Evolutionary conservation across 2,888 invertebrate genomes (phyloP), one percentile per base, ranked within the genome.

Genomic region (Mantis religiosa): DNA sequence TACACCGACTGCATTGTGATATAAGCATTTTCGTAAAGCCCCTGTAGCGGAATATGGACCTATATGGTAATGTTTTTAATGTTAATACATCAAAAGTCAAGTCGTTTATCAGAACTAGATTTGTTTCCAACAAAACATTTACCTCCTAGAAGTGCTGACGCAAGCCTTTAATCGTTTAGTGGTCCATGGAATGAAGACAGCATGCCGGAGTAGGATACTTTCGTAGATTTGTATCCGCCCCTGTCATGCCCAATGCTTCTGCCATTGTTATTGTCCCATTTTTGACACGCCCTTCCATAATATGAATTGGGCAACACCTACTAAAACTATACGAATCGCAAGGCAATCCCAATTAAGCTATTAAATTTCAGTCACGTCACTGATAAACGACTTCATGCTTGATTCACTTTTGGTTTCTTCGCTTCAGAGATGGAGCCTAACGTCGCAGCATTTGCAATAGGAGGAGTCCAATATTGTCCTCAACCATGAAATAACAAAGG

Each of bases 281-380:
- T 54, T 25, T 71, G 82, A 25, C 20, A 20, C 82, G 82, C 87
- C 34, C 87, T 82, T 71, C 28, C 3, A 81, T 25, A 54, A 4
- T 25, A 81, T 81, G 9, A 54, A 71, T 71, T 71, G 54, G 41
- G 81, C 25, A 30, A 87, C 82, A 87, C 34, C 82, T 27, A 87
- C 41, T 34, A 87, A 82, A 87, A 41, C n/a, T 82, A 34, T 87
- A 82, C 82, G 3, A 81, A 28, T 87, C 81, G 8, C 82, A 82
- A 71, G 34, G 82, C 82, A 87, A 82, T 87, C 81, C 12, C 82
- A 9, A 87, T 87, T 87, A 87, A n/a, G 34, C 41, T 82, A 82
- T 82, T 86, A 87, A 82, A 82, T 28, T 87, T 8, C 87, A 87
- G 87, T 87, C 87, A 82, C 87, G 82, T 87, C 71, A 28, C 41